Evolutionary conservation across 2,113 vertebrate genomes (phyloP).

Genomic region (Arvicanthis niloticus): DNA sequence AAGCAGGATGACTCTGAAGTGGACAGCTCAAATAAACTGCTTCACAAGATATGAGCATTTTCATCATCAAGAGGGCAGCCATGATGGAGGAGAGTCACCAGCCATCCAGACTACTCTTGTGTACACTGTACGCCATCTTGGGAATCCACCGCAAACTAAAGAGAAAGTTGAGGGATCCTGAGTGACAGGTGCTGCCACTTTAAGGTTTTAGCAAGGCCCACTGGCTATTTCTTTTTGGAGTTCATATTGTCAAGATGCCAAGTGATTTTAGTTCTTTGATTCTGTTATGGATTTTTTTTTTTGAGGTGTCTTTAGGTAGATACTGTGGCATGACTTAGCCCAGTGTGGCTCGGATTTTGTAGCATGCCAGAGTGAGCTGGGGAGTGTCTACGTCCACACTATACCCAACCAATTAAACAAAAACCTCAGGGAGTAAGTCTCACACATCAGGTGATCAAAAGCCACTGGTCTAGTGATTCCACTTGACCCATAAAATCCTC

Average conservation of each 20-base stretch:
- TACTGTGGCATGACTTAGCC: neutral
- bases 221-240: neutral
- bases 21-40: neutral
- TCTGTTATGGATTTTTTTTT: neutral
- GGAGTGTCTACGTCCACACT: neutral
- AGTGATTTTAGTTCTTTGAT: neutral
- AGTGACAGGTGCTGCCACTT: too few relatives aligned
- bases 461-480: neutral
- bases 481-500: neutral
- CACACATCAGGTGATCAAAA: neutral
- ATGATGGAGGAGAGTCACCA: neutral
- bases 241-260: neutral
- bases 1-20: slow-evolving; percentile 20
- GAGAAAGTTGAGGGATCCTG: neutral
- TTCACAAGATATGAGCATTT: neutral
- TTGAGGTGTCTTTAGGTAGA: neutral
- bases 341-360: neutral
- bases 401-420: neutral
- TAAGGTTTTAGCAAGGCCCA: too few relatives aligned
- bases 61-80: neutral
- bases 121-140: neutral
- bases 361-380: neutral
- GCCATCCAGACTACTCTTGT: neutral
- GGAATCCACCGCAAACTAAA: neutral
- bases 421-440: neutral